phyloP scores from a whole-genome alignment of 2,888 invertebrate species.

The Noctua janthina region DNA sequence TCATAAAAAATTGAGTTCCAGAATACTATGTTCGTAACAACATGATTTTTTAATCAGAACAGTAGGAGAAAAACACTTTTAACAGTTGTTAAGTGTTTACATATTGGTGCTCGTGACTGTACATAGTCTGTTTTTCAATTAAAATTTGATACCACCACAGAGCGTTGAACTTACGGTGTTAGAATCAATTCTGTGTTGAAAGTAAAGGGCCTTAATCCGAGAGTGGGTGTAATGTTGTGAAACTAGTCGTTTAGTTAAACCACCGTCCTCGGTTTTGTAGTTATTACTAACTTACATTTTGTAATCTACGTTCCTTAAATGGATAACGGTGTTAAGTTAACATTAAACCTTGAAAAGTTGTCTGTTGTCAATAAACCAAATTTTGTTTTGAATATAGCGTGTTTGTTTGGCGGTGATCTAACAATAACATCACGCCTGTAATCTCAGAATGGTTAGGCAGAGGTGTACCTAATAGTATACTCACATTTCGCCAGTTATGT shows the following conservation, averaged over 20 bases:
- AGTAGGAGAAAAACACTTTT: too few relatives aligned
- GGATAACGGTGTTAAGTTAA: neutral
- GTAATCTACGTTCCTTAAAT: slow-evolving; percentile 32
- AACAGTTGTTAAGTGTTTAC: too few relatives aligned
- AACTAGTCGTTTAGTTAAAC: slow-evolving; percentile 39
- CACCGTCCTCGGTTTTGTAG: slow-evolving; percentile 47
- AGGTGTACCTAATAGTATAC: neutral
- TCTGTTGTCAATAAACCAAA: neutral
- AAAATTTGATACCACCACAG: slow-evolving; percentile 32
- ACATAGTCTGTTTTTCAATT: slow-evolving; percentile 45
- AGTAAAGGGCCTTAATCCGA: slow-evolving; percentile 61
- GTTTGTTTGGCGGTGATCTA: neutral
- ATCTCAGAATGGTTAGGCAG: neutral
- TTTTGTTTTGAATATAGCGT: neutral
- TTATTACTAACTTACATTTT: slow-evolving; percentile 30
- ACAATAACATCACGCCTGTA: neutral
- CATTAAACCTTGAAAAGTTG: slow-evolving; percentile 10
- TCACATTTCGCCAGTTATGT: neutral
- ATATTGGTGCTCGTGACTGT: too few relatives aligned
- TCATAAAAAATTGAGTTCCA: too few relatives aligned
- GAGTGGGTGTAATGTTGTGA: slow-evolving; percentile 61
- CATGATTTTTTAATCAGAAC: too few relatives aligned
- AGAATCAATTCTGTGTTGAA: slow-evolving; percentile 42
- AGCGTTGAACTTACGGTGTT: slow-evolving; percentile 32
- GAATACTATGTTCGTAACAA: too few relatives aligned